Percentiles rank a stretch among this genome's conserved stretches.
Conservation (phyloP, 2,888 invertebrate genomes). For the Ischnus inquisitorius region DNA sequence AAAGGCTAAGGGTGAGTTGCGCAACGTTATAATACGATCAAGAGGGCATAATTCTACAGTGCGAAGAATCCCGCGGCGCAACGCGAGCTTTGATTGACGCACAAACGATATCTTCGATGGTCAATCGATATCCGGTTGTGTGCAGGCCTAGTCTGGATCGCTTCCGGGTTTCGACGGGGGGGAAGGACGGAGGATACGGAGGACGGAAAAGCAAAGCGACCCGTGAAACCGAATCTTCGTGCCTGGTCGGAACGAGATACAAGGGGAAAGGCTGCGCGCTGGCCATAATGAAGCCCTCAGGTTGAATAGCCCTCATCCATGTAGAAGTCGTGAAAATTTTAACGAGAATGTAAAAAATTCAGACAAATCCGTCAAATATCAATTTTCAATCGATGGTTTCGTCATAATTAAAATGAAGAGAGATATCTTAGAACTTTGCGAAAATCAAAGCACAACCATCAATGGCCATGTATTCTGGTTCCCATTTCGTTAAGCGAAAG, state of each 20-base stretch:
- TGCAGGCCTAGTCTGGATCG: conserved; percentile 67
- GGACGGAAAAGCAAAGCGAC: conserved; percentile 19
- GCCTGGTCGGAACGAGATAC: conserved; percentile 1
- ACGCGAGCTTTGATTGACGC: conserved; percentile 73
- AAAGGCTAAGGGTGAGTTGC: conserved; percentile 40
- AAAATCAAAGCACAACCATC: neutral
- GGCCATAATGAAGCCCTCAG: conserved; percentile 22
- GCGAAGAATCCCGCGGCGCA: conserved; percentile 56
- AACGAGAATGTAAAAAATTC: neutral
- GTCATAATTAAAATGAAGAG: neutral
- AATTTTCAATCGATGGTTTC: neutral
- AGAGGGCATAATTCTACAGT: conserved; percentile 5
- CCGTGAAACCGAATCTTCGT: conserved; percentile 62
- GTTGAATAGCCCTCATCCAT: neutral
- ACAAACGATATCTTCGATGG: conserved; percentile 74
- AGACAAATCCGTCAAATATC: neutral
- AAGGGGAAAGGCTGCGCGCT: conserved; percentile 17
- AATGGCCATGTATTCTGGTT: neutral
- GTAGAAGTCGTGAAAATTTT: neutral
- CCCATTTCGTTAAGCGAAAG: neutral
- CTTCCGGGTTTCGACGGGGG: conserved; percentile 68
- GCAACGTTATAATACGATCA: conserved; percentile 30
- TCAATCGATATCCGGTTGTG: conserved; percentile 76
- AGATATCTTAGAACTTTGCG: neutral
- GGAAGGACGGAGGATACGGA: conserved; percentile 9